Evolutionary conservation across 2,797 vertebrate species (phyloP).

Genomic region (Parauchenoglanis ngamensis): DNA sequence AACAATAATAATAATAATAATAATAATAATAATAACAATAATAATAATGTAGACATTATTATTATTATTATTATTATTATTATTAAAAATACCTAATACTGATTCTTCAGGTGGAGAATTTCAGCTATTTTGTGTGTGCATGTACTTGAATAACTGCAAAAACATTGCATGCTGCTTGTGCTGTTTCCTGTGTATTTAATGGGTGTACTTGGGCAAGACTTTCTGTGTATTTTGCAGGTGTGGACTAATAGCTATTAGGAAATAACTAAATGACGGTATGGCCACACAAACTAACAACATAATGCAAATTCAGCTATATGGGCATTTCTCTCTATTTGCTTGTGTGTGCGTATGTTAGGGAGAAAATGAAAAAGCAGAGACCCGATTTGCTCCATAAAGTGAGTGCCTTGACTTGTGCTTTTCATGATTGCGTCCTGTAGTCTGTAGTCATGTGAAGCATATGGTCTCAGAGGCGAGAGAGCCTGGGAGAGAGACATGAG

Average conservation of each 20-base stretch:
- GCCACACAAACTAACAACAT: background rate
- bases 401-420: background rate
- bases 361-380: background rate
- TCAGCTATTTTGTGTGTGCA: background rate
- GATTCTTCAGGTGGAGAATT: background rate
- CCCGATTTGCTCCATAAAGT: background rate
- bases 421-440: background rate
- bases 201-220: constrained; percentile 41
- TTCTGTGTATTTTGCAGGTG: constrained; percentile 55
- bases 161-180: constrained; percentile 1
- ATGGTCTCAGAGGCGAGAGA: background rate
- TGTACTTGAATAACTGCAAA: background rate
- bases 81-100: background rate
- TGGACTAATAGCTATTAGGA: constrained; percentile 27
- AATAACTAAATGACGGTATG: background rate
- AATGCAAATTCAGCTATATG: background rate
- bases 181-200: constrained; percentile 38
- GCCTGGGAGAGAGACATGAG: background rate
- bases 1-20: too few relatives aligned
- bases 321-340: background rate
- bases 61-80: background rate
- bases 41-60: too few relatives aligned
- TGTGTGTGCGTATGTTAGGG: background rate
- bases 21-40: too few relatives aligned
- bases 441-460: background rate